A percentile compares a stretch with the other conserved stretches of the same genome.
Conservation (phyloP, 2,113 vertebrate genomes). For the Paraplagusia blochii region DNA sequence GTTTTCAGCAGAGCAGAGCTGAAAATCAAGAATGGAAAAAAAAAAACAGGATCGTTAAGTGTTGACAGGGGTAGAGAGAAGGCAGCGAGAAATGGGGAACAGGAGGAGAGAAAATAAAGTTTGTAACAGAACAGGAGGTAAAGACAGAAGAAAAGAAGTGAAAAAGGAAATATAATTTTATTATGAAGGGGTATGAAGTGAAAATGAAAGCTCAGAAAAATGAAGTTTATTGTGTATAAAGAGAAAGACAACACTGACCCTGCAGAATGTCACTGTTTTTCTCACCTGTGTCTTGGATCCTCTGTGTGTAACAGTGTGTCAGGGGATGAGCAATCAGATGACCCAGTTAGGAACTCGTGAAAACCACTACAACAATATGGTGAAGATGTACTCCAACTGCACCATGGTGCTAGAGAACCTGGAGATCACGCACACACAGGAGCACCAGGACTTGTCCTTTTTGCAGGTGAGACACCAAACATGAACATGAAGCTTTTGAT, state of each 20-base stretch:
- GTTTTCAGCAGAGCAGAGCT: neutral
- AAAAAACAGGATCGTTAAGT: neutral
- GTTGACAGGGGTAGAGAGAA: neutral
- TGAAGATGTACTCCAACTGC: conserved; percentile 87
- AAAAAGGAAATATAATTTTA: no score
- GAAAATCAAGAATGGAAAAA: neutral
- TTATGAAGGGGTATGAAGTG: no score
- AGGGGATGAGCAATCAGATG: conserved; percentile 87
- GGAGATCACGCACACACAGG: conserved; percentile 86
- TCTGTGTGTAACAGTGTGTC: conserved; percentile 80
- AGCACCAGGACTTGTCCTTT: conserved; percentile 84
- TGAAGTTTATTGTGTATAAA: no score
- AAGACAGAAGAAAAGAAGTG: no score
- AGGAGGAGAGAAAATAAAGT: neutral
- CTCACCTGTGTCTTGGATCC: no score
- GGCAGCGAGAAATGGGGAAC: neutral
- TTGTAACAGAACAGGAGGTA: no score
- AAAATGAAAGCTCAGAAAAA: no score
- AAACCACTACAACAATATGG: conserved; percentile 84
- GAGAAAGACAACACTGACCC: no score
- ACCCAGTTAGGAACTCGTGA: conserved; percentile 77
- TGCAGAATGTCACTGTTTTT: no score
- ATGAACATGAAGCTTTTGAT: neutral
- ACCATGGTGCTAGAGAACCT: conserved; percentile 90
- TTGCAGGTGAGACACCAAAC: conserved; percentile 75